phyloP scores from a whole-genome alignment of 1,140 invertebrate genomes.

The Thaumatotibia leucotreta region DNA sequence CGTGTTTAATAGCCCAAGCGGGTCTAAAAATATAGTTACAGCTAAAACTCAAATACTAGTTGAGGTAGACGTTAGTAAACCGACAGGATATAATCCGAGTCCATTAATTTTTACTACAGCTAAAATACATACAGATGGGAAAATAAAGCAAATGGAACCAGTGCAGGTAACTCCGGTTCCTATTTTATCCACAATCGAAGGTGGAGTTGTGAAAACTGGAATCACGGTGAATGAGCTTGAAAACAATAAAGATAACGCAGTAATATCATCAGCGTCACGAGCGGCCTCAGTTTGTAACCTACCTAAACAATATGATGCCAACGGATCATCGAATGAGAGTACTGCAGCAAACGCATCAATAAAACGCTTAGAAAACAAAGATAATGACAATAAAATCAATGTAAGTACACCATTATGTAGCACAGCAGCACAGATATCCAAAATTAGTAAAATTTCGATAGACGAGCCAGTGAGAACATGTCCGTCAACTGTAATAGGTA shows the following conservation, averaged over 20 bases:
- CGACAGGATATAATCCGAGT: conserved; percentile 34
- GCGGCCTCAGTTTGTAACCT: not conserved
- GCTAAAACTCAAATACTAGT: conserved; percentile 51
- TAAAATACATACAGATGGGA: conserved; percentile 62
- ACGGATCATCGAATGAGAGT: not conserved
- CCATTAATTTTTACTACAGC: conserved; percentile 68
- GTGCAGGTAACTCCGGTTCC: conserved; percentile 55
- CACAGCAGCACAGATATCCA: not conserved
- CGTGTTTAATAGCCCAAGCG: conserved; percentile 37
- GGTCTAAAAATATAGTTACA: conserved; percentile 23
- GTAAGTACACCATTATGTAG: not conserved
- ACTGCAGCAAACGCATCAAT: not conserved
- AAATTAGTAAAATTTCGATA: not conserved
- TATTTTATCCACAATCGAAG: conserved; percentile 62
- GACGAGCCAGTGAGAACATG: not conserved
- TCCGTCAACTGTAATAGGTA: not conserved
- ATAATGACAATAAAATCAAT: not conserved
- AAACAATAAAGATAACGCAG: not conserved
- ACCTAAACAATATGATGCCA: not conserved
- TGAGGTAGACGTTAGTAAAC: conserved; percentile 48
- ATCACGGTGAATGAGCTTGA: conserved; percentile 14
- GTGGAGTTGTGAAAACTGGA: conserved; percentile 25
- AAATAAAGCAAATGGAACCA: conserved; percentile 55
- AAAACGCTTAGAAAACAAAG: not conserved
- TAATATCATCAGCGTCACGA: not conserved